phyloP scores from a whole-genome alignment of 2,797 vertebrate genomes.

The Sebastolobus altivelis region DNA sequence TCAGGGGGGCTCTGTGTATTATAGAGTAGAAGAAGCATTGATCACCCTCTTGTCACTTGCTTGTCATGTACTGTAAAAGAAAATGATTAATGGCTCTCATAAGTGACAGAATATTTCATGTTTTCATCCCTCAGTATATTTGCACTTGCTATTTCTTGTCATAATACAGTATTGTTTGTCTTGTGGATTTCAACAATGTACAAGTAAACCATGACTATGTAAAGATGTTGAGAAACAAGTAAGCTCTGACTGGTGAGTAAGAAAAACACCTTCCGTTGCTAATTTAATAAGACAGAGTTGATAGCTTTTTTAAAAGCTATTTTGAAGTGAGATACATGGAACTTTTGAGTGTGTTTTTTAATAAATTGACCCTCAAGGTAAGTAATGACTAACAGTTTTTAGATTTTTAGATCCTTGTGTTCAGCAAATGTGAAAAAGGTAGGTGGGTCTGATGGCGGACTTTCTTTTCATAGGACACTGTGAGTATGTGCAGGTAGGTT shows the following conservation, averaged over 20 bases:
- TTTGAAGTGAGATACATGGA: constrained; percentile 84
- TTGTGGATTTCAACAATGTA: constrained; percentile 86
- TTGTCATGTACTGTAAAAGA: constrained; percentile 79
- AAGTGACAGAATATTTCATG: constrained; percentile 80
- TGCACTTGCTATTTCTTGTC: constrained; percentile 81
- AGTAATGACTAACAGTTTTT: constrained; percentile 84
- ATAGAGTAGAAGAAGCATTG: constrained; percentile 83
- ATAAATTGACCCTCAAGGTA: constrained; percentile 85
- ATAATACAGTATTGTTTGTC: constrained; percentile 84
- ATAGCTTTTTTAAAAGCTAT: constrained; percentile 81
- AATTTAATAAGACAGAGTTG: constrained; percentile 81
- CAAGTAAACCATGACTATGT: constrained; percentile 89
- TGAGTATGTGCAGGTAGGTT: constrained; percentile 86
- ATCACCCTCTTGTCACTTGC: constrained; percentile 81
- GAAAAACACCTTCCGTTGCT: constrained; percentile 90
- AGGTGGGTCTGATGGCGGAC: constrained; percentile 78
- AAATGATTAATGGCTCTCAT: constrained; percentile 77
- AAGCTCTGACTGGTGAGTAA: constrained; percentile 90
- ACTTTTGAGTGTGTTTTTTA: constrained; percentile 87
- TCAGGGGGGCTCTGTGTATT: constrained; percentile 85
- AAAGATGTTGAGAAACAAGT: constrained; percentile 92
- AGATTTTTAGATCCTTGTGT: constrained; percentile 81
- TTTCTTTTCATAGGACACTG: constrained; percentile 67
- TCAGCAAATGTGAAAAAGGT: constrained; percentile 75
- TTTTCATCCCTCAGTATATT: constrained; percentile 79